Evolutionary conservation across 2,797 vertebrate species (phyloP).

Genomic region (Sebastes vulpes): DNA sequence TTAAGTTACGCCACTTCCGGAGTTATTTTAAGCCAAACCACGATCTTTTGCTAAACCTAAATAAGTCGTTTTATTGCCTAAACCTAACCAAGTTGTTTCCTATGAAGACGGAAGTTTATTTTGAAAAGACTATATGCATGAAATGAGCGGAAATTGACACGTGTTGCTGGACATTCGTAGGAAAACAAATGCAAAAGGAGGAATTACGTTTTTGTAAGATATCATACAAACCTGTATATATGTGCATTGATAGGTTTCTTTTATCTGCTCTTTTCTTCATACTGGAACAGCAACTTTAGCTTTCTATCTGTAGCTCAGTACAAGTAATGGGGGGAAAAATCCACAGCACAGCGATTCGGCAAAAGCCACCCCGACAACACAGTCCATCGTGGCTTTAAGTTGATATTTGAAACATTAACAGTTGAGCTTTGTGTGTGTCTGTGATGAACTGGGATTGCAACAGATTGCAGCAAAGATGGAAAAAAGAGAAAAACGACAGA

Average conservation of each 20-base stretch:
- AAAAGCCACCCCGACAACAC: background rate
- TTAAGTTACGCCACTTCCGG: no score
- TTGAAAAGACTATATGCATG: no score
- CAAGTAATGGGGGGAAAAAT: background rate
- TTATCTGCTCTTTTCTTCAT: background rate
- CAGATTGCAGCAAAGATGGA: conserved; percentile 17
- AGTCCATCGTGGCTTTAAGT: background rate
- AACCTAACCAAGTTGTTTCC: no score
- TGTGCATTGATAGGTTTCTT: background rate
- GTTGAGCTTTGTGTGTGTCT: background rate
- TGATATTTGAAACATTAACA: background rate
- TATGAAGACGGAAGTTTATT: no score
- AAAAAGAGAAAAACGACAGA: background rate
- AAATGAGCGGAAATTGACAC: no score
- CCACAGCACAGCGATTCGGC: background rate
- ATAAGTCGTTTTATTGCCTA: no score
- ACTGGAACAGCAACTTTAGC: background rate
- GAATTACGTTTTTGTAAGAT: no score
- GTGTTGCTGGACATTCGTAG: no score
- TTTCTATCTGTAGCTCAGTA: background rate
- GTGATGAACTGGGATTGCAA: background rate
- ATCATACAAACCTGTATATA: background rate
- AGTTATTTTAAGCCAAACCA: no score
- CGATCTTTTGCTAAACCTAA: no score
- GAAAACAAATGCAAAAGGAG: no score